phyloP scores from a whole-genome alignment of 2,113 vertebrate species.

The Tragelaphus strepsiceros region DNA sequence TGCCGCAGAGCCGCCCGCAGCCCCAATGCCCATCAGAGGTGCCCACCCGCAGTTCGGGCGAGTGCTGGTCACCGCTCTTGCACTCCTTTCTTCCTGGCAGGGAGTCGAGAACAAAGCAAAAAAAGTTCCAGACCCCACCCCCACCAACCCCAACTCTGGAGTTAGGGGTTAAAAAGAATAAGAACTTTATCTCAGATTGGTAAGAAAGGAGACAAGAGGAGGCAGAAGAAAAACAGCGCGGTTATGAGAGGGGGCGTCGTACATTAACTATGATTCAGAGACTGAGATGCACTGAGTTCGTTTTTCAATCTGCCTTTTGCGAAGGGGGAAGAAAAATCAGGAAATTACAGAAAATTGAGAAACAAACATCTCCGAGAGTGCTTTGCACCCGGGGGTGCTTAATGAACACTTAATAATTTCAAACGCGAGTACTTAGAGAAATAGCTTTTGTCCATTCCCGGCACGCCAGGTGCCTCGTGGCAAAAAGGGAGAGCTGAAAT shows the following conservation, averaged over 20 bases:
- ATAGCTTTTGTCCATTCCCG: constrained; percentile 54
- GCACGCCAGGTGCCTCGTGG: constrained; percentile 14
- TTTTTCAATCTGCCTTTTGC: constrained; percentile 68
- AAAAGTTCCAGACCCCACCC: not conserved
- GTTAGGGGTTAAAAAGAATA: constrained; percentile 11
- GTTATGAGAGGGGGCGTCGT: constrained; percentile 54
- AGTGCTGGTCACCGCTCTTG: not conserved
- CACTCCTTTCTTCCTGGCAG: not conserved
- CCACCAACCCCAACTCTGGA: not conserved
- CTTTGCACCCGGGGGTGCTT: constrained; percentile 60
- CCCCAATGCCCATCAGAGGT: not conserved
- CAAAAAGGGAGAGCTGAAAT: not conserved
- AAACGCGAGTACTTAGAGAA: constrained; percentile 51
- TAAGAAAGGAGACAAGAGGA: not conserved
- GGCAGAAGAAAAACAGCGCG: not conserved
- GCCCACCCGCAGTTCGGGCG: not conserved
- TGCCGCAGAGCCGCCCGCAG: not conserved
- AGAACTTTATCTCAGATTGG: not conserved
- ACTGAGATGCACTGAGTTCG: constrained; percentile 27
- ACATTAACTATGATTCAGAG: constrained; percentile 65
- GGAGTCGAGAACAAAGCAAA: not conserved
- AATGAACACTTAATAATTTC: constrained; percentile 69
- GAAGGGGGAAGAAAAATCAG: constrained; percentile 45
- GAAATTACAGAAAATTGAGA: constrained; percentile 72
- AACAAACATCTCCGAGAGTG: constrained; percentile 62